phyloP scores from a whole-genome alignment of 2,888 invertebrate species.

The Brachypalpus laphriformis region DNA sequence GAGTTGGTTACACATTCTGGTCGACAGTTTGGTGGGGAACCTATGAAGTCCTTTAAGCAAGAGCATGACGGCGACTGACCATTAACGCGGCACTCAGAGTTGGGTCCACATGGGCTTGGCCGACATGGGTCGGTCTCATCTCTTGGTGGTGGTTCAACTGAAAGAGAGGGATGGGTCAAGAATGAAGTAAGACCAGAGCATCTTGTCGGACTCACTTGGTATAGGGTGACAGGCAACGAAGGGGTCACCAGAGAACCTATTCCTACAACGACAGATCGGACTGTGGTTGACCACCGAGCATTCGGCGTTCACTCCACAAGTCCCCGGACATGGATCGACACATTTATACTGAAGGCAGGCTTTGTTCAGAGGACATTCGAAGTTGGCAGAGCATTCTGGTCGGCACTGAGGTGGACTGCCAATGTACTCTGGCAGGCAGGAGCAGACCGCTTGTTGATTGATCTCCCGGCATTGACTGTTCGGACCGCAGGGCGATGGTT shows the following conservation, averaged over 20 bases:
- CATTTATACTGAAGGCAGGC: constrained; percentile 90
- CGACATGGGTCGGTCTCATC: constrained; percentile 84
- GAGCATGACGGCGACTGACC: constrained; percentile 88
- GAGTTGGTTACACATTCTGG: constrained; percentile 91
- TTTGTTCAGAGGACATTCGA: constrained; percentile 87
- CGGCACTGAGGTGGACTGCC: constrained; percentile 89
- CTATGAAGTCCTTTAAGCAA: constrained; percentile 88
- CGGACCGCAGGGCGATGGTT: constrained; percentile 88
- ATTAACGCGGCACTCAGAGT: constrained; percentile 87
- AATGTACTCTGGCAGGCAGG: constrained; percentile 87
- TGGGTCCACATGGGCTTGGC: constrained; percentile 92
- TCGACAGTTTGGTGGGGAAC: constrained; percentile 89
- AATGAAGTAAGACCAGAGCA: too few relatives aligned
- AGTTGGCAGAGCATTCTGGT: constrained; percentile 88
- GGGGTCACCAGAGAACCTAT: constrained; percentile 80
- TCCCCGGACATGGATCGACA: constrained; percentile 89
- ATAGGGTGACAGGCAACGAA: constrained; percentile 84
- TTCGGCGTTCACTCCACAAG: constrained; percentile 89
- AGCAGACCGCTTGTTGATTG: constrained; percentile 87
- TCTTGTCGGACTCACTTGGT: constrained; percentile 74
- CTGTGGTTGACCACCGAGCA: constrained; percentile 90
- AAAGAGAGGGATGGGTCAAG: constrained; percentile 15
- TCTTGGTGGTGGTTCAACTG: constrained; percentile 77
- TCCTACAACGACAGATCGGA: constrained; percentile 89
- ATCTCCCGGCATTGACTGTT: constrained; percentile 88